phyloP scores from a whole-genome alignment of 2,797 vertebrate species.

The Liparis tanakae region DNA sequence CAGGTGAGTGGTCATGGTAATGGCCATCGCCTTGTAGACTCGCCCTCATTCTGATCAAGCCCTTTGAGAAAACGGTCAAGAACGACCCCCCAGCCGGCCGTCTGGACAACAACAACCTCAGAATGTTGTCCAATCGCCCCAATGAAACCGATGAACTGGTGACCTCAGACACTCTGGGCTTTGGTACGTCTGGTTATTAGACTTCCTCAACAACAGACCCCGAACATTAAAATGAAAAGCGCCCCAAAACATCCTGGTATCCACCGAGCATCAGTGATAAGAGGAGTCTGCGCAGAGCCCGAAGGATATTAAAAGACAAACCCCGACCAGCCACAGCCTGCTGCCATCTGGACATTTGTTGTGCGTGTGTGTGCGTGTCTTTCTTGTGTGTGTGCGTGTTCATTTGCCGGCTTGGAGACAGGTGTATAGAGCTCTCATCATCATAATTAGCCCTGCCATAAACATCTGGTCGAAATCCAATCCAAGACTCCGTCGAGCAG shows the following conservation, averaged over 20 bases:
- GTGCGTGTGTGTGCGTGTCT: no score
- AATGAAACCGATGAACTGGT: neutral
- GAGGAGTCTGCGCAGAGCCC: neutral
- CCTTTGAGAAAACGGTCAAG: no score
- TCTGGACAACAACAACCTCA: neutral
- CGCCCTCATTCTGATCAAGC: no score
- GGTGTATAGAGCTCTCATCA: no score
- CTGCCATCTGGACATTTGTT: neutral
- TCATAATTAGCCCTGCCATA: no score
- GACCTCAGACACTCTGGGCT: neutral
- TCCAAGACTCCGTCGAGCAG: no score
- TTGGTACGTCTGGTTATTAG: neutral
- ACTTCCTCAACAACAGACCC: neutral
- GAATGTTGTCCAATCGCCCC: neutral
- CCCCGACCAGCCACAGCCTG: neutral
- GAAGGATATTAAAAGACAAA: neutral
- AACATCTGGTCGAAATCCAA: no score
- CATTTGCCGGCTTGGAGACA: no score
- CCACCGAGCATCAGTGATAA: neutral
- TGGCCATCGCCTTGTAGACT: neutral
- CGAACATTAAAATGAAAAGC: neutral
- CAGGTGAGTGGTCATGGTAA: neutral
- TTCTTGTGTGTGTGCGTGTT: no score
- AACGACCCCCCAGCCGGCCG: no score
- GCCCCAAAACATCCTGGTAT: neutral